Evolutionary conservation across 2,888 invertebrate genomes (phyloP).

Genomic region (Xanthia icteritia): DNA sequence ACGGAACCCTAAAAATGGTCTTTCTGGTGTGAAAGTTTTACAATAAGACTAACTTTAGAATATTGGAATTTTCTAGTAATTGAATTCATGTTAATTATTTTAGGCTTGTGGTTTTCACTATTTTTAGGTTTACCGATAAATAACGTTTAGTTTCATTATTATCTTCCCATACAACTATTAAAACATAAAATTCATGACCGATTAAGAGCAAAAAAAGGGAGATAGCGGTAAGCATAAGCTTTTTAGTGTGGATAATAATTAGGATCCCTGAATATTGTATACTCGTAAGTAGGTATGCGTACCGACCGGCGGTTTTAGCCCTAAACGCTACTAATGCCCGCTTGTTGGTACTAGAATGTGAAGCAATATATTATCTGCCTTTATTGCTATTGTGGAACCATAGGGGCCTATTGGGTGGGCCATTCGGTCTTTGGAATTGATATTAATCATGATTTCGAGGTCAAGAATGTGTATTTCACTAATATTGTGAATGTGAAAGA

Average conservation of each 20-base stretch:
- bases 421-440: slow-evolving; percentile 23
- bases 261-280: slow-evolving; percentile 43
- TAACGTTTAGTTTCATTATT: background rate
- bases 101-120: background rate
- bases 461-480: slow-evolving; percentile 1
- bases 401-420: slow-evolving; percentile 23
- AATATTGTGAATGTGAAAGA: background rate
- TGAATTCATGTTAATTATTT: background rate
- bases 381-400: slow-evolving; percentile 44
- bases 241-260: slow-evolving; percentile 41
- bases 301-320: slow-evolving; percentile 31
- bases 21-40: background rate
- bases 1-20: background rate
- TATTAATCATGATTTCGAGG: slow-evolving; percentile 20
- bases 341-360: slow-evolving; percentile 37
- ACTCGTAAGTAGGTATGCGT: slow-evolving; percentile 32
- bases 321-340: slow-evolving; percentile 37
- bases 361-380: slow-evolving; percentile 46
- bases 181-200: slow-evolving; percentile 13
- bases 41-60: background rate
- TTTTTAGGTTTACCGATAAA: background rate
- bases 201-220: slow-evolving; percentile 25
- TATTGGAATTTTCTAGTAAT: background rate
- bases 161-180: background rate
- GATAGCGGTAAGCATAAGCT: slow-evolving; percentile 22